Evolutionary conservation across 2,888 invertebrate genomes (phyloP), one percentile per base, ranked within the genome.

Genomic region (Nomada fucata): DNA sequence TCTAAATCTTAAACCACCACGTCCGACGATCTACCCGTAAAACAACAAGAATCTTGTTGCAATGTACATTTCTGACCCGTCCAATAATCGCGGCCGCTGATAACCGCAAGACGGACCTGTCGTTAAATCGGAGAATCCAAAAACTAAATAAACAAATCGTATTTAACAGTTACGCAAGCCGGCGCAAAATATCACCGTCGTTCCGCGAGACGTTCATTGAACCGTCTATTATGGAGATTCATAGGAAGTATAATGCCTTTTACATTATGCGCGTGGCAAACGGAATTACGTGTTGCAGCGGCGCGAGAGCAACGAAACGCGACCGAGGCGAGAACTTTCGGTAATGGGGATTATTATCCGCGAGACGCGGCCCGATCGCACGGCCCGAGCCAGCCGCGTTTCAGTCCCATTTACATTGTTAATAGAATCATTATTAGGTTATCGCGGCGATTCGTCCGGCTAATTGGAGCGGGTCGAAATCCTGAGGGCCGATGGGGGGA

Each of bases 361-460:
- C 36, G 26, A 23, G 47, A 47, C 20, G 26, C 61, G 52, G 68
- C 20, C 20, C 61, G 52, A 72, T 73, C 65, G 68, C 11, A 47
- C 57, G 29, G 52, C 36, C 29, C 57, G 64, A 52, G 18, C 20
- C 18, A 29, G 63, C 60, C 60, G 64, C 73, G 55, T 68, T 76
- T 82, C 76, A 64, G 59, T 53, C 85, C 85, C 85, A 90, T 90
- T 90, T 90, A 89, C 90, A 90, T 90, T 88, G 87, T 90, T 90
- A 90, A 90, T 90, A 89, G 90, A 90, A 90, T 90, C 89, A 88
- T 90, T 90, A 90, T 89, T 89, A 87, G 89, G 83, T 84, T 73
- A 76, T 72, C 68, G 70, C 44, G 47, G 67, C 70, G 71, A 79
- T 70, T 83, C 83, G 68, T 76, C 55, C 83, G 81, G 50, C 60